phyloP scores from a whole-genome alignment of 1,140 invertebrate genomes.

The Scaptomyza hsui region DNA sequence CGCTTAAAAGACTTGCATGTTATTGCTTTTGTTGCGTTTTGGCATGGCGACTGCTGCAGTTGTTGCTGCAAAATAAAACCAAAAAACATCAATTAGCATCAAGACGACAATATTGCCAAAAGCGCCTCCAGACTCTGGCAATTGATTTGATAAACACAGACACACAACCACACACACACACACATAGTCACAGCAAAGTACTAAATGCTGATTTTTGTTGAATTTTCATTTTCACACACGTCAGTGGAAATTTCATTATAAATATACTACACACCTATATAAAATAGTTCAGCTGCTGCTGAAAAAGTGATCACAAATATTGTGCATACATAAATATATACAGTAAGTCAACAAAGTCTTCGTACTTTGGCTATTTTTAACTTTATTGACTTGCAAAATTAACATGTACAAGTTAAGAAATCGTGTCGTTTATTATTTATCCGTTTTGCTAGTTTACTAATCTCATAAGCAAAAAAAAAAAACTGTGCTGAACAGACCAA shows the following conservation, averaged over 20 bases:
- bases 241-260: conserved; percentile 50
- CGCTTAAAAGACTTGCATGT: conserved; percentile 53
- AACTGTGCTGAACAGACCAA: conserved; percentile 10
- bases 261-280: conserved; percentile 23
- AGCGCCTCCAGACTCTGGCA: conserved; percentile 53
- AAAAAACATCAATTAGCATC: conserved; percentile 64
- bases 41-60: conserved; percentile 52
- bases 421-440: conserved; percentile 35
- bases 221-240: conserved; percentile 67
- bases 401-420: conserved; percentile 40
- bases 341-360: conserved; percentile 36
- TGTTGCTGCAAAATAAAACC: conserved; percentile 32
- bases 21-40: conserved; percentile 12
- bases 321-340: conserved; percentile 4
- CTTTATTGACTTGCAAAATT: conserved; percentile 46
- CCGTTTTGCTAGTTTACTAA: conserved; percentile 26
- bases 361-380: conserved; percentile 39
- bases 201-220: conserved; percentile 58
- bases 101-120: conserved; percentile 34
- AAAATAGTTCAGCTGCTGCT: conserved; percentile 36
- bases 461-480: not conserved
- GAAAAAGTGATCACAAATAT: conserved; percentile 42
- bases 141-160: conserved; percentile 51
- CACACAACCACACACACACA: not conserved
- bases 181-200: conserved; percentile 6